phyloP scores from a whole-genome alignment of 1,140 invertebrate genomes.

The Ips typographus region DNA sequence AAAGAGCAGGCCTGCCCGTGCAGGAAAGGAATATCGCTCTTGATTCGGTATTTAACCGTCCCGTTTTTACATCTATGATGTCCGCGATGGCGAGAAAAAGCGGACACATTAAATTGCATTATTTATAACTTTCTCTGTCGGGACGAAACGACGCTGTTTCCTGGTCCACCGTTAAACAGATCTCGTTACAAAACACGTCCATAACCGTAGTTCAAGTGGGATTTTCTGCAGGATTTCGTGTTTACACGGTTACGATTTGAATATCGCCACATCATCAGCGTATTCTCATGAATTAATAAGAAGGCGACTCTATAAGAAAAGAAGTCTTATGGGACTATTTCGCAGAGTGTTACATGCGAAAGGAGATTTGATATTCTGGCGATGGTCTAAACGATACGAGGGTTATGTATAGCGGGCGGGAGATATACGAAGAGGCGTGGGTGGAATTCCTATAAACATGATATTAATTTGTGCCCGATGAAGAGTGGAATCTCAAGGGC shows the following conservation, averaged over 20 bases:
- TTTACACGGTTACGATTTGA: constrained; percentile 31
- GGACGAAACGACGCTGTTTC: constrained; percentile 6
- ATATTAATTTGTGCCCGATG: too few relatives aligned
- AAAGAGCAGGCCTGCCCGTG: constrained; percentile 15
- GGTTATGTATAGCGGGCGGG: constrained; percentile 16
- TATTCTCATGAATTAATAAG: constrained; percentile 34
- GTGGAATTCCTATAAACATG: neutral
- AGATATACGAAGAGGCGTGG: constrained; percentile 15
- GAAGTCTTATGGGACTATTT: constrained; percentile 28
- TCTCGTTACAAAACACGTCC: constrained; percentile 19
- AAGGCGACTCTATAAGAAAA: constrained; percentile 20
- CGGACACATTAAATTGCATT: constrained; percentile 22
- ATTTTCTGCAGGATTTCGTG: constrained; percentile 20
- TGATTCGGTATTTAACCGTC: constrained; percentile 18
- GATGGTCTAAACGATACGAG: constrained; percentile 27
- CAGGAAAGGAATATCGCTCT: constrained; percentile 22
- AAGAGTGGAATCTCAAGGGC: too few relatives aligned
- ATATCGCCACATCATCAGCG: constrained; percentile 29
- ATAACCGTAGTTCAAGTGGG: constrained; percentile 10
- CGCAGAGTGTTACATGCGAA: constrained; percentile 25
- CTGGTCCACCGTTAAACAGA: constrained; percentile 4
- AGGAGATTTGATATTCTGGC: constrained; percentile 28
- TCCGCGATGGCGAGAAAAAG: constrained; percentile 2
- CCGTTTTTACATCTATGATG: constrained; percentile 23
- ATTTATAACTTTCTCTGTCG: constrained; percentile 26